Conservation (phyloP, 1,140 invertebrate species). For the Aphaenogaster floridana region DNA sequence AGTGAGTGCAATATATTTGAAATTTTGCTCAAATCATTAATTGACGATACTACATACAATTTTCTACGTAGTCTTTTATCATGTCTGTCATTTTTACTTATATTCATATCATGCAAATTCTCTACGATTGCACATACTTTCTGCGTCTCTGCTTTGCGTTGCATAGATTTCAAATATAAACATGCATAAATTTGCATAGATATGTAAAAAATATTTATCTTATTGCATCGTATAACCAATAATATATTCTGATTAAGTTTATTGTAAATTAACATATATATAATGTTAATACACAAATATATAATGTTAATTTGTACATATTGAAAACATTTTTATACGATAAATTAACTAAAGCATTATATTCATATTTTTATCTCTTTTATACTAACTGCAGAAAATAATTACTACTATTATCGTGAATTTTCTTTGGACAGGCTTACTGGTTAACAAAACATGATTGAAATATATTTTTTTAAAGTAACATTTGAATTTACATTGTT, state of each 20-base stretch:
- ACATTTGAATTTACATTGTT: background rate
- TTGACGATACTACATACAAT: background rate
- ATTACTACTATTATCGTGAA: background rate
- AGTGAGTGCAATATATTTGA: background rate
- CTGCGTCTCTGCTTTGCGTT: background rate
- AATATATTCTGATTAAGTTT: background rate
- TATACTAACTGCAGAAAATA: background rate
- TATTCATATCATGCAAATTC: background rate
- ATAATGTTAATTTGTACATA: background rate
- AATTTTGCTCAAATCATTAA: background rate
- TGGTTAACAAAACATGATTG: background rate
- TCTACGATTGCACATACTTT: background rate
- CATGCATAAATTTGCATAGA: background rate
- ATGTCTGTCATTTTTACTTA: background rate
- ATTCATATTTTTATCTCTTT: background rate
- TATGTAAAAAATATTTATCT: background rate
- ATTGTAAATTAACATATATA: background rate
- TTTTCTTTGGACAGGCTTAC: background rate
- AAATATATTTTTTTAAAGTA: background rate
- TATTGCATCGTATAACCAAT: background rate
- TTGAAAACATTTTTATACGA: background rate
- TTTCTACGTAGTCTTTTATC: background rate
- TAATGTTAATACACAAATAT: background rate
- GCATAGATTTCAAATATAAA: conserved; percentile 7
- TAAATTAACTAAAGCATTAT: background rate